Conservation (phyloP, 2,113 vertebrate species). For the Reinhardtius hippoglossoides region DNA sequence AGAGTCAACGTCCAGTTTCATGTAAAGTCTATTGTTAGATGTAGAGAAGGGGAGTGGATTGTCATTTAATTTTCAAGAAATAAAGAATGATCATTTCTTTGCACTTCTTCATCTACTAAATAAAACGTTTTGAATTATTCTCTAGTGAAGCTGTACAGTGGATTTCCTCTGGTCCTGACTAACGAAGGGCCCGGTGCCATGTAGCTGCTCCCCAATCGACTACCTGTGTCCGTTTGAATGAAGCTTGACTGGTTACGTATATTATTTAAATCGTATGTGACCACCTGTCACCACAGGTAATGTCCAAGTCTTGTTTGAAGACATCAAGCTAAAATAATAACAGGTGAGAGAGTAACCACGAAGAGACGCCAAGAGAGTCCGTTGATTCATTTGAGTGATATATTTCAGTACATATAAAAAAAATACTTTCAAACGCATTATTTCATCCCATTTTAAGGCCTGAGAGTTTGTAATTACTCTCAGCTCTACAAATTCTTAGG, state of each 20-base stretch:
- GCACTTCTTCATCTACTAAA: too few species aligned
- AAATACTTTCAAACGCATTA: conserved; percentile 30
- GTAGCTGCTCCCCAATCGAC: neutral
- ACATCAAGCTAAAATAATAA: neutral
- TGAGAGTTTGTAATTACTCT: conserved; percentile 17
- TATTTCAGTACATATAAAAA: conserved; percentile 52
- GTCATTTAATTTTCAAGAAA: too few species aligned
- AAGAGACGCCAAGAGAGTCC: neutral
- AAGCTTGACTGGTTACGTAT: neutral
- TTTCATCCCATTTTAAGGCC: conserved; percentile 41
- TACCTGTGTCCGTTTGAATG: too few species aligned
- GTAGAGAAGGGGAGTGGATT: too few species aligned
- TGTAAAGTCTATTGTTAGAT: too few species aligned
- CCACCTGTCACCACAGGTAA: neutral
- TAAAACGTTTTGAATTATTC: too few species aligned
- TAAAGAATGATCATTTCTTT: too few species aligned
- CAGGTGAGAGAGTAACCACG: neutral
- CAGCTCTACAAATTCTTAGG: neutral
- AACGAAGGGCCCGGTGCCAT: neutral
- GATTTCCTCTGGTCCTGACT: neutral
- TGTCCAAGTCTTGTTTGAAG: neutral
- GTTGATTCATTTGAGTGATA: conserved; percentile 10
- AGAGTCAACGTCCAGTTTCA: too few species aligned
- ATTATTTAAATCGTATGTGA: neutral
- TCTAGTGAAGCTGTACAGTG: too few species aligned